Evolutionary conservation across 2,888 invertebrate species (phyloP), one percentile per base, ranked within the genome.

Genomic region (Tetragnatha montana): DNA sequence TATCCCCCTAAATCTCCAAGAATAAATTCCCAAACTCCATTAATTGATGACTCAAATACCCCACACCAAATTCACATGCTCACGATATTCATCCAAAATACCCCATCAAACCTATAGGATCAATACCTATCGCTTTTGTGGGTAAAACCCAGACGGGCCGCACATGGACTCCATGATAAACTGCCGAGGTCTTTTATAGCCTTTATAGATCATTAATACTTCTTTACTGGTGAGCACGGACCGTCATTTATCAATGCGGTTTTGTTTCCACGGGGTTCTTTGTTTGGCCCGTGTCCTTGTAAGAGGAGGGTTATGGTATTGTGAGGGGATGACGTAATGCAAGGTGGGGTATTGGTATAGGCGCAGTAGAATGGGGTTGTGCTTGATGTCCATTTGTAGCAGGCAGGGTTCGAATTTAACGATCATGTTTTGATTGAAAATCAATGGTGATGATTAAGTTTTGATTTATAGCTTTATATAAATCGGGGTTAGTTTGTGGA

Each of bases 161-260:
- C 81, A 81, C 49, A 68, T 71, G 81, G 81, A 68, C 8, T 19
- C 8, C 19, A 79, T 81, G 81, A 81, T 81, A 71, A 81, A 81
- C 70, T 49, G 35, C 49, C 8, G 10, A 10, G 7, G 50, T 69
- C 84, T 75, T 84, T 84, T 84, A 21, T 19, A 19, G 69, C 84
- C 47, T 84, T 84, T 84, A 21, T 19, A 51, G 69, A 69, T 84
- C 84, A 84, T 84, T 84, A 84, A 84, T 84, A 84, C 69, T 49
- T 47, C 76, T 84, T 84, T 84, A 76, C 49, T 47, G 50, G 84
- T 49, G 10, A n/a, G 6, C 21, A 12, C 69, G 10, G 49, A 21
- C 70, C 60, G 10, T 21, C 60, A 69, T 22, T 47, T 22, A 51
- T 70, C 81, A 81, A 21, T 22, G 73, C 73, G 35, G 35, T 73